Percentiles rank a stretch among this genome's conserved stretches.
Conservation (phyloP, 2,888 invertebrate species). For the Malthinus flaveolus region DNA sequence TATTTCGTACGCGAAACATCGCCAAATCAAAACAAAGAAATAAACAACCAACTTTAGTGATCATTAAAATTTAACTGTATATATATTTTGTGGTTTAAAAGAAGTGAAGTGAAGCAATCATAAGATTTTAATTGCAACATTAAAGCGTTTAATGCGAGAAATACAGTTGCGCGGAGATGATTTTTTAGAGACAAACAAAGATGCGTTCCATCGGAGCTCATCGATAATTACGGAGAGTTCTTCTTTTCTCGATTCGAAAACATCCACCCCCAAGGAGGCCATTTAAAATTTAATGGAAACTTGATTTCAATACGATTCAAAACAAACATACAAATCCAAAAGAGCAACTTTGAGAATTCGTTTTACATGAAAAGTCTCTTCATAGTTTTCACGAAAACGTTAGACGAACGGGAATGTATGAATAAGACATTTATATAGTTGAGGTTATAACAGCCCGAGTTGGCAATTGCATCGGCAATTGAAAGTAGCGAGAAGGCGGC, state of each 20-base stretch:
- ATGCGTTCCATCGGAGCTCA: background rate
- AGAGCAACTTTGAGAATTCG: constrained; percentile 29
- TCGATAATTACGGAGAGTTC: background rate
- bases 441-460: constrained; percentile 16
- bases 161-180: constrained; percentile 31
- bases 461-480: constrained; percentile 21
- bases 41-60: constrained; percentile 35
- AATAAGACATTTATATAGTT: constrained; percentile 26
- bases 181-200: constrained; percentile 25
- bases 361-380: constrained; percentile 33
- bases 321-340: constrained; percentile 32
- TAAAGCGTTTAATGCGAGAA: constrained; percentile 34
- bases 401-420: constrained; percentile 21
- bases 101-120: constrained; percentile 31
- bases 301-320: constrained; percentile 25
- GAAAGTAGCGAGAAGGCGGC: constrained; percentile 10
- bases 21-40: constrained; percentile 26
- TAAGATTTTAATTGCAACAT: constrained; percentile 36
- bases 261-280: background rate
- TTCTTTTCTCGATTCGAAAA: background rate
- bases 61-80: constrained; percentile 40
- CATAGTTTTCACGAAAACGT: constrained; percentile 28
- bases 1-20: constrained; percentile 8
- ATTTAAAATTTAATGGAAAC: constrained; percentile 22
- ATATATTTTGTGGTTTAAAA: constrained; percentile 33